Evolutionary conservation across 1,140 invertebrate genomes (phyloP).

Genomic region (Hyles euphorbiae): DNA sequence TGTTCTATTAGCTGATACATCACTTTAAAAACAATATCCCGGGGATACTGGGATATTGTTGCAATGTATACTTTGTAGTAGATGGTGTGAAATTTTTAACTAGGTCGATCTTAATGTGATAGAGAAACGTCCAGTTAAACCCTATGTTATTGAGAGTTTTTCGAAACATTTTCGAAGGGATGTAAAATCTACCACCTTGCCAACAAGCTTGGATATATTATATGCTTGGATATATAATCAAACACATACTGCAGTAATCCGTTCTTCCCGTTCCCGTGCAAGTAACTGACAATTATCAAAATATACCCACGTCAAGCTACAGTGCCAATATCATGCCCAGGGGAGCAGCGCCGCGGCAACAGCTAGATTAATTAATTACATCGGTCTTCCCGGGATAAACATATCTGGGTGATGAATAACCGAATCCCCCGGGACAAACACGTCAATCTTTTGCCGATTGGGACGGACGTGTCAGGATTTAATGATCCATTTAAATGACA

Average conservation of each 20-base stretch:
- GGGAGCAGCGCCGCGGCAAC: conserved; percentile 4
- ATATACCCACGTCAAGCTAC: background rate
- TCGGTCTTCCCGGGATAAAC: conserved; percentile 8
- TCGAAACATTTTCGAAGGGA: too few relatives aligned
- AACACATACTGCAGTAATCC: too few relatives aligned
- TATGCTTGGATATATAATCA: too few relatives aligned
- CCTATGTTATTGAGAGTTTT: too few relatives aligned
- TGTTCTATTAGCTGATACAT: background rate
- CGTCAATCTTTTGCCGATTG: conserved; percentile 18
- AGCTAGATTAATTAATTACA: conserved; percentile 19
- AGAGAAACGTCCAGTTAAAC: too few relatives aligned
- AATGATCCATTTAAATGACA: too few relatives aligned
- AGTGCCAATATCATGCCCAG: conserved; percentile 1
- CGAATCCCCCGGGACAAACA: conserved; percentile 18
- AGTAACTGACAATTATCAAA: background rate
- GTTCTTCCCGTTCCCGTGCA: background rate
- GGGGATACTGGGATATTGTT: too few relatives aligned
- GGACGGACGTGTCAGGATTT: too few relatives aligned
- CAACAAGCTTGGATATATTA: background rate
- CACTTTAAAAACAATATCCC: background rate
- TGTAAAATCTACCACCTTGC: background rate
- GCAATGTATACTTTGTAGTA: background rate
- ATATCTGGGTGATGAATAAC: conserved; percentile 25
- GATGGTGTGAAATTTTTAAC: too few relatives aligned
- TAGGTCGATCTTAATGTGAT: too few relatives aligned